Percentiles rank a stretch among this genome's conserved stretches.
These are phyloP conservation scores for Passerina amoena DNA, from an alignment of 2,113 vertebrate genomes.

Conservation along the genomic window DNA sequence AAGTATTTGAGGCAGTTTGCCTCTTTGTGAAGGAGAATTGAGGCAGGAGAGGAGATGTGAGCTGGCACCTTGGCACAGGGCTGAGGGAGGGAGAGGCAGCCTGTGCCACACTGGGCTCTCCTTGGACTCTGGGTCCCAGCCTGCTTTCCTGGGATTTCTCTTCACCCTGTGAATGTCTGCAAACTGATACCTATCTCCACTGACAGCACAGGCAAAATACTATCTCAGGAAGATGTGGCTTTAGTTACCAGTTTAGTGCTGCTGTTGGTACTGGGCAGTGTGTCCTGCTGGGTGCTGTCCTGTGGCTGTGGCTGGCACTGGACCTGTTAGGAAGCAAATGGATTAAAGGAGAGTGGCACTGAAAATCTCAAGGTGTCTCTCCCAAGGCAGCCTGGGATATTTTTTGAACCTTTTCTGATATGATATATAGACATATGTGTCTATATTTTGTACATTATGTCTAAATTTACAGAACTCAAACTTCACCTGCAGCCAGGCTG, in stretches of 20 bases:
- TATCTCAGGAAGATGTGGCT: not conserved
- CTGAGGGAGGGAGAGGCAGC: not conserved
- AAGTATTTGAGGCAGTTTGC: not conserved
- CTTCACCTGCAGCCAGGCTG: not conserved
- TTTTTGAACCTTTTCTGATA: not conserved
- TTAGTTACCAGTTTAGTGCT: not conserved
- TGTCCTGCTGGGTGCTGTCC: not conserved
- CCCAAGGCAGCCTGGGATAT: not conserved
- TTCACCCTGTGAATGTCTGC: not conserved
- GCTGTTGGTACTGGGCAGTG: not conserved
- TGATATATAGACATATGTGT: not conserved
- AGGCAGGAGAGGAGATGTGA: not conserved
- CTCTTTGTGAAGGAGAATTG: not conserved
- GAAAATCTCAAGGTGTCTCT: not conserved
- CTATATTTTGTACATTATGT: too few species aligned
- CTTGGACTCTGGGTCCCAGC: not conserved
- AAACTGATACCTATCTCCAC: not conserved
- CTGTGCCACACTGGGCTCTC: not conserved
- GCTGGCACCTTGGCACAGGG: not conserved
- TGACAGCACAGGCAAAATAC: not conserved
- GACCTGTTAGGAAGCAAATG: not conserved
- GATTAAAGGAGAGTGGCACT: not conserved
- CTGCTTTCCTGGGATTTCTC: not conserved
- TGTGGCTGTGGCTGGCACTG: not conserved
- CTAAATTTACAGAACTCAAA: not conserved